Conservation (phyloP, 2,797 vertebrate genomes). For the Amblyopsis hoosieri region DNA sequence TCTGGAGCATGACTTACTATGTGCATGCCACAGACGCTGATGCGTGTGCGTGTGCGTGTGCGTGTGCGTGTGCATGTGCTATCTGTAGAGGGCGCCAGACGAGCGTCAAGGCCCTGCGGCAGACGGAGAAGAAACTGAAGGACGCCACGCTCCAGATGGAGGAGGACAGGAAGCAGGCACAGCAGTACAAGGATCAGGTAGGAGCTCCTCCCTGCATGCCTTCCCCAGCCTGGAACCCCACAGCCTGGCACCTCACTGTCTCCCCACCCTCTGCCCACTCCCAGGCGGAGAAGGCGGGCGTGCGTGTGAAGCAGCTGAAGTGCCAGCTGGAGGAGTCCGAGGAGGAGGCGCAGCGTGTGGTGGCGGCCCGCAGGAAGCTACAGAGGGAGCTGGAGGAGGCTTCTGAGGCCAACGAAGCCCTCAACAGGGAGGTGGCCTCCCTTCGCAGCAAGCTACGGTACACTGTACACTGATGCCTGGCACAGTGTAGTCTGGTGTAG, state of each 20-base stretch:
- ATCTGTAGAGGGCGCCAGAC: constrained; percentile 87
- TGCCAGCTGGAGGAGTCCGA: constrained; percentile 95
- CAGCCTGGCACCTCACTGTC: background rate
- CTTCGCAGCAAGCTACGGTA: constrained; percentile 96
- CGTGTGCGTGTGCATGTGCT: background rate
- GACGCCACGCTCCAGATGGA: constrained; percentile 90
- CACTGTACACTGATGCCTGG: background rate
- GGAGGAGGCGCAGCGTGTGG: constrained; percentile 92
- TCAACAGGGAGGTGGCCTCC: constrained; percentile 85
- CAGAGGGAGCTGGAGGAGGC: constrained; percentile 96
- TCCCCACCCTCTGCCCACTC: background rate
- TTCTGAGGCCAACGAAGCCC: constrained; percentile 84
- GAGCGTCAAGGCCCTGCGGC: constrained; percentile 82
- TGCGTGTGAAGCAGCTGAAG: constrained; percentile 90
- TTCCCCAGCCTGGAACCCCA: background rate
- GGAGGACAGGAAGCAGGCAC: constrained; percentile 92
- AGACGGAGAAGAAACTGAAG: constrained; percentile 97
- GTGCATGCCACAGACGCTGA: too few relatives aligned
- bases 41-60: too few relatives aligned
- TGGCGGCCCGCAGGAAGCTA: constrained; percentile 90
- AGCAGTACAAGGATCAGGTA: constrained; percentile 98
- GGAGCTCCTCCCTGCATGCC: background rate
- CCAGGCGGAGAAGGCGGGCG: constrained; percentile 86
- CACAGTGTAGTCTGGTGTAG: too few relatives aligned
- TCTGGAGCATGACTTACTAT: too few relatives aligned